Conservation (phyloP, 2,113 vertebrate genomes). For the Oncorhynchus kisutch region DNA sequence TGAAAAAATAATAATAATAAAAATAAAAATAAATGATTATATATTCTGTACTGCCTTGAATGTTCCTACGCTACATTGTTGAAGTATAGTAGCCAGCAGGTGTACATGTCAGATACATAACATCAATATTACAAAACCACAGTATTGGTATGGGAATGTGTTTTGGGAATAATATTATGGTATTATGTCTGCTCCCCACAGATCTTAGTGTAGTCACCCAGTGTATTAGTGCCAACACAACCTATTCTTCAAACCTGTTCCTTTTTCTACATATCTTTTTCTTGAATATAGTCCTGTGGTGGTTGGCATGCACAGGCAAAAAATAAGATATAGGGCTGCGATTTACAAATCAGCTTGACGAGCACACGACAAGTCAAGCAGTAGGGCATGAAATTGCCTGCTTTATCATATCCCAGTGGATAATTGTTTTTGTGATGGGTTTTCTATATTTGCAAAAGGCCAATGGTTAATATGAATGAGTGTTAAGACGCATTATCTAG, state of each 20-base stretch:
- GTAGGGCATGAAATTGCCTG: slow-evolving; percentile 74
- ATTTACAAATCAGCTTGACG: slow-evolving; percentile 63
- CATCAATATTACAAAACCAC: no score
- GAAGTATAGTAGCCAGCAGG: no score
- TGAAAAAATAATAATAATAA: no score
- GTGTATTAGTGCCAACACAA: background rate
- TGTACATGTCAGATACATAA: no score
- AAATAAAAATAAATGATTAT: no score
- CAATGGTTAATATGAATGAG: slow-evolving; percentile 46
- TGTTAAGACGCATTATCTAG: slow-evolving; percentile 39
- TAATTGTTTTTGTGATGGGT: slow-evolving; percentile 69
- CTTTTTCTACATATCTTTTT: background rate
- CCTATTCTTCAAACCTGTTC: background rate
- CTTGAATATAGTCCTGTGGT: slow-evolving; percentile 16
- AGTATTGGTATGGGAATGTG: background rate
- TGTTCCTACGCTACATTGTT: no score
- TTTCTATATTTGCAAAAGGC: slow-evolving; percentile 57
- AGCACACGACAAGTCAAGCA: slow-evolving; percentile 67
- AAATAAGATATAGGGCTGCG: slow-evolving; percentile 60
- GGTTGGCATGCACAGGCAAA: slow-evolving; percentile 32
- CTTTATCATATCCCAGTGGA: slow-evolving; percentile 70
- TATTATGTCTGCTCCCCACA: background rate
- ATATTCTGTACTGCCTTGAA: no score
- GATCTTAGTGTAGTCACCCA: background rate
- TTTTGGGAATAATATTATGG: background rate